These are phyloP conservation scores for Drosophila neotestacea DNA, from an alignment of 2,888 invertebrate genomes.

Conservation along the genomic window DNA sequence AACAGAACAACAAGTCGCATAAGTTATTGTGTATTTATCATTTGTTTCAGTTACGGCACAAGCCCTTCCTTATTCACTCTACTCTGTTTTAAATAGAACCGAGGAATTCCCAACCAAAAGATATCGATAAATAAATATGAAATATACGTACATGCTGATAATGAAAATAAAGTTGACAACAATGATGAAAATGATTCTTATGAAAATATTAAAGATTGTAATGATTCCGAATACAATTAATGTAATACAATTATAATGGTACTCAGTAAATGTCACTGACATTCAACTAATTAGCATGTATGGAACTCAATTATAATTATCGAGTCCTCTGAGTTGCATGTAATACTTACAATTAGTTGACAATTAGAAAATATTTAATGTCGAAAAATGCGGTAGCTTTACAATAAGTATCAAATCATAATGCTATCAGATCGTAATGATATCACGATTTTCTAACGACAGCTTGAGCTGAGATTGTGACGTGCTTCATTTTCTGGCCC, in stretches of 20 bases:
- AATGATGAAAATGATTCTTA: too few relatives aligned
- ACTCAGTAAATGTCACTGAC: conserved; percentile 3
- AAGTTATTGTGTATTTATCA: not conserved
- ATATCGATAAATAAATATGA: not conserved
- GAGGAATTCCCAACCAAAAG: not conserved
- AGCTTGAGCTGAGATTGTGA: conserved; percentile 29
- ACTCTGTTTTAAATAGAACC: not conserved
- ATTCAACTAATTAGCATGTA: not conserved
- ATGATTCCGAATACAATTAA: too few relatives aligned
- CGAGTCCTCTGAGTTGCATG: not conserved
- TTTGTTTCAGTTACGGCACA: not conserved
- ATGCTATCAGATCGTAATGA: conserved; percentile 26
- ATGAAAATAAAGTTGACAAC: too few relatives aligned
- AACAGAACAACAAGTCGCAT: conserved; percentile 7
- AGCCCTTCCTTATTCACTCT: conserved; percentile 4
- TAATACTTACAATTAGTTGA: conserved; percentile 1
- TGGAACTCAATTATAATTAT: not conserved
- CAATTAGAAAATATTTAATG: conserved; percentile 22
- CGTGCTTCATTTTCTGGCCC: conserved; percentile 11
- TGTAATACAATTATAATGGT: not conserved
- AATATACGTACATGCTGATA: too few relatives aligned
- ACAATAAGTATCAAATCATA: conserved; percentile 12
- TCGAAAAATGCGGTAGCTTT: conserved; percentile 25
- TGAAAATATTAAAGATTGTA: too few relatives aligned
- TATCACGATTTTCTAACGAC: conserved; percentile 46